Conservation (phyloP, 2,888 invertebrate genomes). For the Leptopilina drosophilae region DNA sequence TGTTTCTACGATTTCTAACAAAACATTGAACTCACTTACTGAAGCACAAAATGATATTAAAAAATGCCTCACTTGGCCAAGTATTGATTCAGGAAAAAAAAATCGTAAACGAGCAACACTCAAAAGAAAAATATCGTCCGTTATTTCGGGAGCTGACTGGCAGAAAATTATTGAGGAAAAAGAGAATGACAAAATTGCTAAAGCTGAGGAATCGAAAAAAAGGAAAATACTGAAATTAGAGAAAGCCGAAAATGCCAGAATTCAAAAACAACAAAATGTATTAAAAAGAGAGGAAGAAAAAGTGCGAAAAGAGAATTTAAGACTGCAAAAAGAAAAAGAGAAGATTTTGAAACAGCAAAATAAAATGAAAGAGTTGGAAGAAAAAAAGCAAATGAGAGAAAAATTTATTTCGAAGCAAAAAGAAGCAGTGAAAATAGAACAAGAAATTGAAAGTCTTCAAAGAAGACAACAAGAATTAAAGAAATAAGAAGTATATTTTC, state of each 20-base stretch:
- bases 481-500: background rate
- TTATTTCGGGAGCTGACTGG: slow-evolving; percentile 37
- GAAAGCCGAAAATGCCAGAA: slow-evolving; percentile 42
- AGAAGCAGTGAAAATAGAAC: background rate
- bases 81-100: slow-evolving; percentile 2
- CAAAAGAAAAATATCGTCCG: slow-evolving; percentile 20
- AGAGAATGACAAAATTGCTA: slow-evolving; percentile 30
- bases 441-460: background rate
- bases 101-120: slow-evolving; percentile 13
- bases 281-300: slow-evolving; percentile 24
- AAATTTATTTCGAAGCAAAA: background rate
- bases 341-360: slow-evolving; percentile 1
- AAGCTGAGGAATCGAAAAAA: slow-evolving; percentile 11
- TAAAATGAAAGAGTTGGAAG: slow-evolving; percentile 10
- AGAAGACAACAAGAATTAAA: background rate
- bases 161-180: slow-evolving; percentile 2
- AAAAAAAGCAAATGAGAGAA: background rate
- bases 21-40: background rate
- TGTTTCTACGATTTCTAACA: background rate
- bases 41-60: background rate
- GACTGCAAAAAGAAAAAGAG: background rate
- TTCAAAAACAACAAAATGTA: slow-evolving; percentile 25
- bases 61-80: slow-evolving; percentile 1
- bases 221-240: slow-evolving; percentile 28
- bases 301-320: background rate